Evolutionary conservation across 2,113 vertebrate species (phyloP), one percentile per base, ranked within the genome.

Genomic region (Trinectes maculatus): DNA sequence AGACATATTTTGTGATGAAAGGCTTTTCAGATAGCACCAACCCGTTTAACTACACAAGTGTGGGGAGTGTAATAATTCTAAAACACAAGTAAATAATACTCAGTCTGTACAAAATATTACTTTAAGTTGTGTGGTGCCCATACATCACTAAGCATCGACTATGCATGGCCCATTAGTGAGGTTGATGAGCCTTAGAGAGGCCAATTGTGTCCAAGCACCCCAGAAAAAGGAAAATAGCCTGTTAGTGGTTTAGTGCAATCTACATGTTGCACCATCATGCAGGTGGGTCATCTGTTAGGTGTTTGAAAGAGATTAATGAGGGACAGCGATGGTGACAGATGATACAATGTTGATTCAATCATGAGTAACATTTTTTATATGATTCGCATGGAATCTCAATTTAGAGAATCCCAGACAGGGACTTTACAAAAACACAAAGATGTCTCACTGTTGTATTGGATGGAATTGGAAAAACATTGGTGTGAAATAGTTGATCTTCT

Each of bases 121-220:
- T 75, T 37, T 61, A 79, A 59, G 43, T 39, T 1, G 3, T 47
- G 55, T 61, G 53, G 51, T 59, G 61, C 55, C 53, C 71, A 80
- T 77, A 82, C 74, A 80, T 81, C 72, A 78, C 71, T 77, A 54
- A 69, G 58, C 70, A 65, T 77, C 39, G 53, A 57, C 47, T 68
- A 49, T 57, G 59, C 77, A 68, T 61, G 79, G 80, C 43, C 70
- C 84, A 88, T 90, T 90, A 84, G 74, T 40, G 67, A 46, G 72
- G 69, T 70, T 88, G 87, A 90, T 90, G 89, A 88, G 86, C 70
- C 87, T 88, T 84, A 57, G 49, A 78, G 71, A 68, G 84, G 69
- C 82, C 87, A 83, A 77, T 88, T 82, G 82, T 82, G 71, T 78
- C 77, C 55, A 46, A 59, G 73, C 72, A 76, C 24, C 43, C 62